Percentiles rank a stretch among this genome's conserved stretches.
phyloP scores from a whole-genome alignment of 2,888 invertebrate genomes.

The Pachydiplax longipennis region DNA sequence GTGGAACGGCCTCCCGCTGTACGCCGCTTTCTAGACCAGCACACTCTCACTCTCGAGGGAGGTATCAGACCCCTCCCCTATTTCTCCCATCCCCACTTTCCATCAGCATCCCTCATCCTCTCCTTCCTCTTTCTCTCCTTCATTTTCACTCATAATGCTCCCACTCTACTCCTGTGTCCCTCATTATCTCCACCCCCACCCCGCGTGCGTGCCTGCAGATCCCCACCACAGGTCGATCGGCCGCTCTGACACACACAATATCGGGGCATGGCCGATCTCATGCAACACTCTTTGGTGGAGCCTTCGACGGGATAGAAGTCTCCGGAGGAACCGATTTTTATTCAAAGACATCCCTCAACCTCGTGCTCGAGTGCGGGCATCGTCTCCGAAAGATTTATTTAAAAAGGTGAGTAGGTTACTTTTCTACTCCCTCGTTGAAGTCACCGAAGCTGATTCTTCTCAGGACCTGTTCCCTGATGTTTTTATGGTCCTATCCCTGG shows the following conservation, averaged over 20 bases:
- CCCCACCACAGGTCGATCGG: neutral
- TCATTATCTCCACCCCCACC: neutral
- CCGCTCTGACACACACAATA: slow-evolving; percentile 35
- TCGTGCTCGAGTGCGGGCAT: neutral
- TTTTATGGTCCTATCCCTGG: neutral
- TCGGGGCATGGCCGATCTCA: slow-evolving; percentile 34
- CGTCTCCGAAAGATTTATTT: slow-evolving; percentile 1
- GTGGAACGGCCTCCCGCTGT: neutral
- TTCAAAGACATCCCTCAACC: neutral
- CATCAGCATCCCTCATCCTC: neutral
- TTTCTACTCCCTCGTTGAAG: neutral
- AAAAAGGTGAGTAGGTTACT: slow-evolving; percentile 35
- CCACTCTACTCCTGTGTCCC: neutral
- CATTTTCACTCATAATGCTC: neutral
- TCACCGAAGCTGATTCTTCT: neutral
- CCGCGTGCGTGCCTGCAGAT: neutral
- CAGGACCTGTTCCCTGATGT: neutral
- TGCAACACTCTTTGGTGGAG: slow-evolving; percentile 38
- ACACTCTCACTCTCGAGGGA: slow-evolving; percentile 15
- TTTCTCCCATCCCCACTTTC: slow-evolving; percentile 20
- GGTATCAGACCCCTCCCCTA: neutral
- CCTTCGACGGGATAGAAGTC: slow-evolving; percentile 26
- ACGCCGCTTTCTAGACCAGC: neutral
- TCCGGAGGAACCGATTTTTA: slow-evolving; percentile 16
- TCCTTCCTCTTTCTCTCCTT: neutral